phyloP scores from a whole-genome alignment of 2,797 vertebrate species.

The Argyrosomus regius region DNA sequence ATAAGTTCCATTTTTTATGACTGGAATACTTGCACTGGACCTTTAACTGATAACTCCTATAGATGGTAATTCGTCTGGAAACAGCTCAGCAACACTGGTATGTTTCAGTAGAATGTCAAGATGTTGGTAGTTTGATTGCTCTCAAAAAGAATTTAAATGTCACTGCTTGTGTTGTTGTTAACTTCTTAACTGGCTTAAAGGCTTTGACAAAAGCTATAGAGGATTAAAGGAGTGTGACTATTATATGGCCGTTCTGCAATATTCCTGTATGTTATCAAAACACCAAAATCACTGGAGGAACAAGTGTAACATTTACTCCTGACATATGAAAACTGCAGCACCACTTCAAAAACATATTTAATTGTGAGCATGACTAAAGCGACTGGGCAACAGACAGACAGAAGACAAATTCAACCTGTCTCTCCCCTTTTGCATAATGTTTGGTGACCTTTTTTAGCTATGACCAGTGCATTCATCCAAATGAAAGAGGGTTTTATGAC shows the following conservation, averaged over 20 bases:
- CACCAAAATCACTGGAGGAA: not conserved
- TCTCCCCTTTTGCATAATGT: constrained; percentile 62
- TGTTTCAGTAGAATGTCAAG: constrained; percentile 73
- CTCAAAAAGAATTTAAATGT: constrained; percentile 67
- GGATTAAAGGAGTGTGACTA: constrained; percentile 47
- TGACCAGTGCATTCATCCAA: constrained; percentile 73
- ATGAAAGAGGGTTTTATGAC: constrained; percentile 74
- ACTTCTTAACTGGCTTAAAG: constrained; percentile 78
- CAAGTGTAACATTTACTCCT: constrained; percentile 9
- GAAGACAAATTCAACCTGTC: constrained; percentile 60
- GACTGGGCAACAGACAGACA: constrained; percentile 36
- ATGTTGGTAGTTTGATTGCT: constrained; percentile 76
- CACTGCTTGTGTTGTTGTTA: constrained; percentile 75
- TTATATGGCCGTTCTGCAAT: not conserved
- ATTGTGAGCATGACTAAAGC: constrained; percentile 31
- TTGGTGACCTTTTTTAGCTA: constrained; percentile 73
- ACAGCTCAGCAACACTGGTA: constrained; percentile 70
- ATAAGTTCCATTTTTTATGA: constrained; percentile 9
- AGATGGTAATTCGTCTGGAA: constrained; percentile 3
- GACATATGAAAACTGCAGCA: constrained; percentile 19
- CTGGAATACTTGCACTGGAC: not conserved
- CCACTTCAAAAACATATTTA: constrained; percentile 29
- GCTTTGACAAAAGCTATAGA: constrained; percentile 93
- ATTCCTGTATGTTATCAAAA: not conserved
- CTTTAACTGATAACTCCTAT: constrained; percentile 2